These are phyloP conservation scores for Pollenia griseotomentosa DNA, from an alignment of 2,888 invertebrate species.

Conservation along the genomic window DNA sequence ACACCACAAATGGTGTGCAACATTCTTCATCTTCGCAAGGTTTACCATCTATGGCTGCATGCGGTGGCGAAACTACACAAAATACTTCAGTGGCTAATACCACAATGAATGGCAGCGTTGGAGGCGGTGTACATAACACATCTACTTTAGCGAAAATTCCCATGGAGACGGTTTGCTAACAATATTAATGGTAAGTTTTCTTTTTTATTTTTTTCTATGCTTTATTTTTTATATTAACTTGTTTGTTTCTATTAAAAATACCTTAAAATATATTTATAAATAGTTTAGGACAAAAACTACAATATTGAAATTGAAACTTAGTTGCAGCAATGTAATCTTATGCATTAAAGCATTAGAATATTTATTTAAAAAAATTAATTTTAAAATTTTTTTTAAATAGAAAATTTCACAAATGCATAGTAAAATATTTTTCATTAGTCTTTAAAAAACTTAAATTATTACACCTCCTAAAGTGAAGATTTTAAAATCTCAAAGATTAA, in stretches of 20 bases:
- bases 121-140: constrained; percentile 36
- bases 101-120: constrained; percentile 65
- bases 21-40: constrained; percentile 92
- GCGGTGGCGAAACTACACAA: constrained; percentile 80
- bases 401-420: too few relatives aligned
- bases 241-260: constrained; percentile 20
- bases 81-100: constrained; percentile 78
- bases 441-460: too few relatives aligned
- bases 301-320: constrained; percentile 45
- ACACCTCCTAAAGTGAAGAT: too few relatives aligned
- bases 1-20: constrained; percentile 87
- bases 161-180: constrained; percentile 87
- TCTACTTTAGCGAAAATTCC: constrained; percentile 84
- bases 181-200: constrained; percentile 74
- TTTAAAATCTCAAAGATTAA: not conserved
- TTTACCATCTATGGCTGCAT: constrained; percentile 89
- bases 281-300: not conserved
- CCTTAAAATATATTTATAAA: constrained; percentile 8
- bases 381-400: too few relatives aligned
- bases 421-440: too few relatives aligned
- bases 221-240: constrained; percentile 3
- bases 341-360: too few relatives aligned
- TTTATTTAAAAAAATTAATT: too few relatives aligned
- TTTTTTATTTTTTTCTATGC: constrained; percentile 14
- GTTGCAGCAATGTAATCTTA: not conserved